These are phyloP conservation scores for Prionailurus bengalensis DNA, from an alignment of 2,113 vertebrate species.

Conservation along the genomic window DNA sequence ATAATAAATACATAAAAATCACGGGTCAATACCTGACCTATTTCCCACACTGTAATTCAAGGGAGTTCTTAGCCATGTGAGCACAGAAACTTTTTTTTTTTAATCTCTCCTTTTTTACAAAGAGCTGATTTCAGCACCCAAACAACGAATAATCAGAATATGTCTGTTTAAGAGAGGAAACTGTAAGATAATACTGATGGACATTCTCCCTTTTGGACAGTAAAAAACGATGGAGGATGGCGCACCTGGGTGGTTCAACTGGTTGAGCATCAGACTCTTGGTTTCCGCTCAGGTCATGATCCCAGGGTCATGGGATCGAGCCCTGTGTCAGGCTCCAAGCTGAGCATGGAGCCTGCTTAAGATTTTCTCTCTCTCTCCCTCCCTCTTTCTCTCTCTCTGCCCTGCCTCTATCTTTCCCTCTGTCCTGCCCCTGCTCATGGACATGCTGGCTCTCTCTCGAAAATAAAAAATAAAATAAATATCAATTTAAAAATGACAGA, in stretches of 20 bases:
- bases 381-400: no score
- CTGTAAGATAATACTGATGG: background rate
- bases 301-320: no score
- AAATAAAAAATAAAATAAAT: no score
- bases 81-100: background rate
- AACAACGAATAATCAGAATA: conserved; percentile 1
- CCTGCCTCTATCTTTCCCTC: no score
- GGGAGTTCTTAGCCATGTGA: background rate
- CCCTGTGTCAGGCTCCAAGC: no score
- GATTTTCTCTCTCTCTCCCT: no score
- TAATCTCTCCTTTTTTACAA: background rate
- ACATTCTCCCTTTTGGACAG: conserved; percentile 19
- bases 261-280: no score
- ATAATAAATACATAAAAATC: background rate
- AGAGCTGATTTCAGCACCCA: background rate
- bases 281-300: no score
- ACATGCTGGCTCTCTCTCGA: no score
- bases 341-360: no score
- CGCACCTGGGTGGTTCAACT: no score
- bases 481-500: background rate
- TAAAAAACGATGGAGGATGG: background rate
- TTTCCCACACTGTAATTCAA: background rate
- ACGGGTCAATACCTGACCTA: background rate
- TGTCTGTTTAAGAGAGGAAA: background rate
- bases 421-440: no score